These are phyloP conservation scores for Drymonia ruficornis DNA, from an alignment of 2,888 invertebrate species.

Conservation along the genomic window DNA sequence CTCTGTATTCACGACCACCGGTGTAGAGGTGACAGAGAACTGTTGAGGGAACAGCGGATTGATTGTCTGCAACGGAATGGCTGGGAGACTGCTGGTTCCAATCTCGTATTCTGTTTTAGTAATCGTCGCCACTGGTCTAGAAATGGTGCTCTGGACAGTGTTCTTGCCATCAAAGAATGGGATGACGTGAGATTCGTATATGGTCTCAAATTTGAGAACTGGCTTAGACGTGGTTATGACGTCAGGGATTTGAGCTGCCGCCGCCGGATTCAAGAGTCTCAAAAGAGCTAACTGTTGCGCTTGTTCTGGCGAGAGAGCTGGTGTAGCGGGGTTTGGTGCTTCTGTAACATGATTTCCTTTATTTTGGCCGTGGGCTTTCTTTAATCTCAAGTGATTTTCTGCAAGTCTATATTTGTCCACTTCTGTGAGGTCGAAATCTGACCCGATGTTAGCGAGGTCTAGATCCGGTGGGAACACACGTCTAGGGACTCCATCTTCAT, in stretches of 20 bases:
- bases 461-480: slow-evolving; percentile 87
- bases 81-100: slow-evolving; percentile 89
- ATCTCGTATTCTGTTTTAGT: slow-evolving; percentile 92
- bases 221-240: slow-evolving; percentile 92
- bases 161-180: slow-evolving; percentile 91
- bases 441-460: slow-evolving; percentile 89
- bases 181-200: slow-evolving; percentile 93
- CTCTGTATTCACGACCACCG: slow-evolving; percentile 91
- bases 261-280: slow-evolving; percentile 88
- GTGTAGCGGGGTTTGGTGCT: slow-evolving; percentile 73
- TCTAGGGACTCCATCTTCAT: slow-evolving; percentile 77
- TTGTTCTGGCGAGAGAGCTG: slow-evolving; percentile 88
- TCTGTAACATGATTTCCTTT: slow-evolving; percentile 81
- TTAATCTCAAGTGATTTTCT: slow-evolving; percentile 81
- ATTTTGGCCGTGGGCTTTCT: slow-evolving; percentile 77
- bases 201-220: slow-evolving; percentile 89
- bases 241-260: slow-evolving; percentile 87
- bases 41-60: slow-evolving; percentile 87
- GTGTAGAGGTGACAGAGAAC: slow-evolving; percentile 91
- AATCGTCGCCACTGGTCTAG: slow-evolving; percentile 90
- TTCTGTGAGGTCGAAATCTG: slow-evolving; percentile 89
- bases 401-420: slow-evolving; percentile 86
- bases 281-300: slow-evolving; percentile 90
- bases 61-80: slow-evolving; percentile 83
- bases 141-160: slow-evolving; percentile 91